Conservation (phyloP, 2,113 vertebrate species). For the Lucifuga dentata region DNA sequence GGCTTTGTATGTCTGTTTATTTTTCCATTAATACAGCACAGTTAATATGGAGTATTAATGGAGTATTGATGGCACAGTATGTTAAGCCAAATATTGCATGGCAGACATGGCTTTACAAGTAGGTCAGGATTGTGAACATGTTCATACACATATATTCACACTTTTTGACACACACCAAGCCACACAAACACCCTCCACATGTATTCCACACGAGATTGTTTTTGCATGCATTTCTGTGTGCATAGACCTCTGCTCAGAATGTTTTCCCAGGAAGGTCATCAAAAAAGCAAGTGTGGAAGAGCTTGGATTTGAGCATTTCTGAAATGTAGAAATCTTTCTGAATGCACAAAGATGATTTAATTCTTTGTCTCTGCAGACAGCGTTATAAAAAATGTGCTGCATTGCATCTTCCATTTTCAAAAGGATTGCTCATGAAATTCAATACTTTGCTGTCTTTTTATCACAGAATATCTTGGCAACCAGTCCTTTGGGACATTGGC, state of each 20-base stretch:
- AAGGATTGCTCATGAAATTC: constrained; percentile 32
- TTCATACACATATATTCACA: constrained; percentile 24
- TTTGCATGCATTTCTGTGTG: constrained; percentile 55
- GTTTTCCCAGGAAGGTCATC: constrained; percentile 3
- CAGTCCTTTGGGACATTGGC: constrained; percentile 9
- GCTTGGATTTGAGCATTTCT: constrained; percentile 10
- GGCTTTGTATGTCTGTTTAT: background rate
- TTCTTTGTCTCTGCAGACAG: constrained; percentile 32
- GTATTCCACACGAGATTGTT: constrained; percentile 61
- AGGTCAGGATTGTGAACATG: constrained; percentile 52
- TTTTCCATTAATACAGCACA: background rate
- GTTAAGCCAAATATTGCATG: background rate
- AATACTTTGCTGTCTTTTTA: constrained; percentile 29
- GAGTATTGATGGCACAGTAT: constrained; percentile 1
- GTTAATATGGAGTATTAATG: too few relatives aligned
- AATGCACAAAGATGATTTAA: constrained; percentile 24
- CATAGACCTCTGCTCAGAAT: constrained; percentile 28
- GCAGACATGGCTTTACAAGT: constrained; percentile 32
- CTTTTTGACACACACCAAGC: constrained; percentile 8
- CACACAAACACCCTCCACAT: constrained; percentile 57
- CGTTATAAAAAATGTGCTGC: constrained; percentile 10
- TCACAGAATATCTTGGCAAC: background rate
- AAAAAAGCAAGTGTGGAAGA: constrained; percentile 9
- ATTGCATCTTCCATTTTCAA: constrained; percentile 11
- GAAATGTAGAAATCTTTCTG: constrained; percentile 13